phyloP scores from a whole-genome alignment of 1,140 invertebrate species.

The Diploscapter pachys region DNA sequence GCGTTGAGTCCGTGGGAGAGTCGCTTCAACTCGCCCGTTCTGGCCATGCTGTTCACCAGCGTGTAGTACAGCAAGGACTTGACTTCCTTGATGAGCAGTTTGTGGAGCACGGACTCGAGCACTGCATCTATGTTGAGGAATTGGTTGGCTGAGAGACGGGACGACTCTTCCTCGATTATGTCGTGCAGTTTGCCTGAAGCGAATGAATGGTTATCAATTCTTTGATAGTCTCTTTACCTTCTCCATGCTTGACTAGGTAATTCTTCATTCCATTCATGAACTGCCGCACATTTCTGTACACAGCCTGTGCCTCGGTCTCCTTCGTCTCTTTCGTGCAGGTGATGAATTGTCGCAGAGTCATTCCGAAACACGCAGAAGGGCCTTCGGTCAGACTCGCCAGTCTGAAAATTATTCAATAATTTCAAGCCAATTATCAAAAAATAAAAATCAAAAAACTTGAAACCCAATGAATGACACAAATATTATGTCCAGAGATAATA shows the following conservation, averaged over 20 bases:
- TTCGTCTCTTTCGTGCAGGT: slow-evolving; percentile 84
- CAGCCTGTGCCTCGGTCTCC: slow-evolving; percentile 65
- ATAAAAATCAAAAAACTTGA: too few species aligned
- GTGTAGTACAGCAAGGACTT: slow-evolving; percentile 79
- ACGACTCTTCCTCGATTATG: slow-evolving; percentile 79
- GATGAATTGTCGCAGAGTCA: slow-evolving; percentile 69
- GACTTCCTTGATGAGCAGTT: slow-evolving; percentile 74
- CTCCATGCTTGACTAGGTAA: slow-evolving; percentile 87
- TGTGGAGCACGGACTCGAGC: slow-evolving; percentile 83
- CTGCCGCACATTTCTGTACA: slow-evolving; percentile 75
- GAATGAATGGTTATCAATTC: neutral
- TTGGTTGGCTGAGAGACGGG: slow-evolving; percentile 74
- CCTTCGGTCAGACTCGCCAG: slow-evolving; percentile 13
- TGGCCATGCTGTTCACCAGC: slow-evolving; percentile 77
- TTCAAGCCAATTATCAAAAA: too few species aligned
- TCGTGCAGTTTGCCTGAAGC: slow-evolving; percentile 71
- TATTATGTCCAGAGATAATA: too few species aligned
- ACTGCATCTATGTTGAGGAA: slow-evolving; percentile 91
- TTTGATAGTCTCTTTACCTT: slow-evolving; percentile 62
- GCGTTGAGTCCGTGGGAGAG: slow-evolving; percentile 79
- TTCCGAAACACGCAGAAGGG: slow-evolving; percentile 3
- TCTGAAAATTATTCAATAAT: too few species aligned
- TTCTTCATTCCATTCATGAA: slow-evolving; percentile 98
- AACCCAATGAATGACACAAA: too few species aligned
- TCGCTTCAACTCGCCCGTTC: slow-evolving; percentile 73